These are phyloP conservation scores for Drosophila melanogaster DNA, from an alignment of 1,140 invertebrate species.

Conservation along the genomic window DNA sequence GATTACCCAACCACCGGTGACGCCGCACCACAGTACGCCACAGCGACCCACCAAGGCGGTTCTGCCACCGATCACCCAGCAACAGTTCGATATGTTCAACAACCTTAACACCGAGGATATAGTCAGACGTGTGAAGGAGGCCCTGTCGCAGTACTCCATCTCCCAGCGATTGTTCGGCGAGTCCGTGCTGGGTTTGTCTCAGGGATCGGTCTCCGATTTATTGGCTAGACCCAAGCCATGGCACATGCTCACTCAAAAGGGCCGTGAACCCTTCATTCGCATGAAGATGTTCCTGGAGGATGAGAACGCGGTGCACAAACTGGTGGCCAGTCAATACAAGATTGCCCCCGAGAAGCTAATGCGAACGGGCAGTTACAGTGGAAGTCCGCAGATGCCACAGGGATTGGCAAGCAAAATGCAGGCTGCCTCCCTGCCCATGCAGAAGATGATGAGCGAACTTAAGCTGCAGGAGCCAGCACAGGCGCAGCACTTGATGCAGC, in stretches of 20 bases:
- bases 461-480: conserved; percentile 90
- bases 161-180: conserved; percentile 99
- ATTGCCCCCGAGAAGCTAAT: conserved; percentile 98
- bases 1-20: conserved; percentile 94
- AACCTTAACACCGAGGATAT: conserved; percentile 99
- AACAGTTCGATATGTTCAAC: conserved; percentile 99
- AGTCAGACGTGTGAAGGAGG: conserved; percentile 98
- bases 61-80: conserved; percentile 98
- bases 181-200: conserved; percentile 97
- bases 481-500: conserved; percentile 88
- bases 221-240: conserved; percentile 97
- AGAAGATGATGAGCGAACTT: conserved; percentile 90
- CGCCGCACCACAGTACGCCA: conserved; percentile 91
- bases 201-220: conserved; percentile 97
- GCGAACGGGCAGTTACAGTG: conserved; percentile 96
- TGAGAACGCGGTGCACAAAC: conserved; percentile 97
- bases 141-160: conserved; percentile 98
- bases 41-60: conserved; percentile 97
- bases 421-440: conserved; percentile 87
- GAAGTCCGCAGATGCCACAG: conserved; percentile 90
- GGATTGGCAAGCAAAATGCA: conserved; percentile 90
- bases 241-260: conserved; percentile 99
- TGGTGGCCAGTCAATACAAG: conserved; percentile 98
- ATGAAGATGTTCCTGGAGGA: conserved; percentile 99
- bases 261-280: conserved; percentile 97